phyloP scores from a whole-genome alignment of 2,888 invertebrate species.

The Augochlorella aurata region DNA sequence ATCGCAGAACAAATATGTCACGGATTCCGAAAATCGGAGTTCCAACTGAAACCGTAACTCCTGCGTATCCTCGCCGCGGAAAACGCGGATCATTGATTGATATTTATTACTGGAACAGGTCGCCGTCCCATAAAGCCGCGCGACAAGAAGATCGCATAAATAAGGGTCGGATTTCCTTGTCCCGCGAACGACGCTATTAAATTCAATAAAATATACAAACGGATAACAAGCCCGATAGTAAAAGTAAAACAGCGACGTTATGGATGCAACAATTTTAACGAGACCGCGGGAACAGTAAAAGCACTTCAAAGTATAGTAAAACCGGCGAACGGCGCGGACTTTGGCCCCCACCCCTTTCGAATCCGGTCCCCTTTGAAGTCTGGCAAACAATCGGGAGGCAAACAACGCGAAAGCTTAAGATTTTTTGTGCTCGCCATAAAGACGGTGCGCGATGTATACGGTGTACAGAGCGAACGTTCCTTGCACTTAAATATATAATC shows the following conservation, averaged over 20 bases:
- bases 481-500: too few species aligned
- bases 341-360: constrained; percentile 17
- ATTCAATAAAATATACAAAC: constrained; percentile 3
- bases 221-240: background rate
- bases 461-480: too few species aligned
- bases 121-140: background rate
- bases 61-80: background rate
- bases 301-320: constrained; percentile 32
- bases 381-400: constrained; percentile 36
- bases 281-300: constrained; percentile 10
- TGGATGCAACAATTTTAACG: constrained; percentile 10
- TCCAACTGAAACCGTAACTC: background rate
- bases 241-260: background rate
- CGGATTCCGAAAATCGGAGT: background rate
- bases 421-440: too few species aligned
- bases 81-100: background rate
- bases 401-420: too few species aligned
- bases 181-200: constrained; percentile 2
- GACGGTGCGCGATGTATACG: too few species aligned
- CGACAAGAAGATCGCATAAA: background rate
- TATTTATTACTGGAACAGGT: background rate
- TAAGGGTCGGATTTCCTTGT: background rate
- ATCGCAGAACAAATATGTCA: too few species aligned
- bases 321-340: constrained; percentile 12
- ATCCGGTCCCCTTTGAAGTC: constrained; percentile 32